A percentile compares a stretch with the other conserved stretches of the same genome.
These are phyloP conservation scores for Python bivittatus DNA, from an alignment of 2,113 vertebrate genomes.

Conservation along the genomic window DNA sequence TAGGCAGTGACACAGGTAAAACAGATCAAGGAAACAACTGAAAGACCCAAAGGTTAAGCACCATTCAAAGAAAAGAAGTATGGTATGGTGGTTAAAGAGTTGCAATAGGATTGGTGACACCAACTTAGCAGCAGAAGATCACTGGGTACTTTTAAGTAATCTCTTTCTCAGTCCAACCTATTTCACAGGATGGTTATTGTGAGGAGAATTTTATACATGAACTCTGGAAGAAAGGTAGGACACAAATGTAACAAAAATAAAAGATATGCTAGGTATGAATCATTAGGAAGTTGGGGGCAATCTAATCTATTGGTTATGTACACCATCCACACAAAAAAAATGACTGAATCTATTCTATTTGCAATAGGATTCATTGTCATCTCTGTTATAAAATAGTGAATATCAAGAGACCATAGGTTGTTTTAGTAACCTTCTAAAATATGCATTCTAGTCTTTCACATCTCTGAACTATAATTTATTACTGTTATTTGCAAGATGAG, in stretches of 20 bases:
- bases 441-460: slow-evolving; percentile 23
- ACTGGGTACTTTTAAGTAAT: background rate
- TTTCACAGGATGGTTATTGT: background rate
- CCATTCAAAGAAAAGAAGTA: background rate
- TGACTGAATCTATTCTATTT: background rate
- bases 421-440: slow-evolving; percentile 1
- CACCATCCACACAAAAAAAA: background rate
- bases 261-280: background rate
- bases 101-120: background rate
- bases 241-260: background rate
- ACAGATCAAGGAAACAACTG: background rate
- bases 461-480: slow-evolving; percentile 33
- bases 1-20: background rate
- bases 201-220: background rate
- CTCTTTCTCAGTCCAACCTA: background rate
- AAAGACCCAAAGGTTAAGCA: background rate
- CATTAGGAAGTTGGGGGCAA: background rate
- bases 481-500: slow-evolving; percentile 41
- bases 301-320: background rate
- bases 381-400: background rate
- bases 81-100: background rate
- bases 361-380: background rate
- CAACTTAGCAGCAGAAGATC: background rate
- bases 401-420: background rate
- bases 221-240: background rate